phyloP scores from a whole-genome alignment of 1,140 invertebrate species.

The Anadara kagoshimensis region DNA sequence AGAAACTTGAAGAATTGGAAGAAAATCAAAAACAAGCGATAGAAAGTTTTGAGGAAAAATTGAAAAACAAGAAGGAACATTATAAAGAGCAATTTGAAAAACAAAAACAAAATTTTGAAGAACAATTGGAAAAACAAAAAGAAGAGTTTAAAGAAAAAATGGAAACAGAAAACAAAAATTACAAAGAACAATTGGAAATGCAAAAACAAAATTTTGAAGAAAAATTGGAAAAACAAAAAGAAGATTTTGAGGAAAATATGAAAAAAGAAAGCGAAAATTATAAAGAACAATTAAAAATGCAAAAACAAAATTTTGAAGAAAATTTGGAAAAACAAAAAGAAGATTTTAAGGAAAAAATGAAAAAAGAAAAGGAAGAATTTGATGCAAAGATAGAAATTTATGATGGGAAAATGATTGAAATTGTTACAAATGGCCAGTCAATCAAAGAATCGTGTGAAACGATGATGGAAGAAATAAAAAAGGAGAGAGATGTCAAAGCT shows the following conservation, averaged over 20 bases:
- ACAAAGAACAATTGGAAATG: no score
- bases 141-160: not conserved
- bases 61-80: not conserved
- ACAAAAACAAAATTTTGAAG: not conserved
- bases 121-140: conserved; percentile 1
- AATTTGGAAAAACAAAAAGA: not conserved
- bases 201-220: no score
- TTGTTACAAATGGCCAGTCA: not conserved
- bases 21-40: not conserved
- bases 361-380: conserved; percentile 1
- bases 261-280: not conserved
- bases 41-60: not conserved
- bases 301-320: not conserved
- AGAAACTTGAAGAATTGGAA: not conserved
- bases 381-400: not conserved
- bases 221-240: no score
- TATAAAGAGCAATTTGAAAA: not conserved
- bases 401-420: conserved; percentile 7
- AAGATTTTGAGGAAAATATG: not conserved
- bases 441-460: not conserved
- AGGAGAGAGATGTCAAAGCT: conserved; percentile 13
- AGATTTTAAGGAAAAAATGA: conserved; percentile 2
- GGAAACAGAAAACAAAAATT: no score
- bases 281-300: conserved; percentile 3
- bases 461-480: conserved; percentile 15